Percentiles rank a stretch among this genome's conserved stretches.
phyloP scores from a whole-genome alignment of 1,140 invertebrate genomes.

The Daktulosphaira vitifoliae region DNA sequence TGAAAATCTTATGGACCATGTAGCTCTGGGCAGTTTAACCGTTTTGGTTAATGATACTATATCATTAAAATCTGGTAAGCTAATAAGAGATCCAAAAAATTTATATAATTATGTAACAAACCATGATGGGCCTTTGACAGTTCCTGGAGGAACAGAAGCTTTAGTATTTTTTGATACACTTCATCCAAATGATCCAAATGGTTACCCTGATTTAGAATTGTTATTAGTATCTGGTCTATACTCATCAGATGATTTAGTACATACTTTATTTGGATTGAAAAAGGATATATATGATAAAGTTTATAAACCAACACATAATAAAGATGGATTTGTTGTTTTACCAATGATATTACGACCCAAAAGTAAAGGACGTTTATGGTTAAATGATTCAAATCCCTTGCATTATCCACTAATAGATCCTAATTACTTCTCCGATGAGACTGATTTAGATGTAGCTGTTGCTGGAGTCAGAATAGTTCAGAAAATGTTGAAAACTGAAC shows the following conservation, averaged over 20 bases:
- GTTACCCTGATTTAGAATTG: constrained; percentile 66
- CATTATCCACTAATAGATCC: constrained; percentile 56
- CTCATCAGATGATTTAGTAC: constrained; percentile 47
- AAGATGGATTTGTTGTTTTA: constrained; percentile 41
- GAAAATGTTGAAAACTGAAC: constrained; percentile 39
- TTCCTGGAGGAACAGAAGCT: constrained; percentile 63
- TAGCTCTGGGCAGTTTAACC: constrained; percentile 46
- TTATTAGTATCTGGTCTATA: constrained; percentile 53
- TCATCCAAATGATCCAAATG: constrained; percentile 51
- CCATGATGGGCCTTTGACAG: constrained; percentile 55
- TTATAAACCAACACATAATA: constrained; percentile 45
- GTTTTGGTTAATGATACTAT: constrained; percentile 53
- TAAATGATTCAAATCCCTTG: constrained; percentile 52
- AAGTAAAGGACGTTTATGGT: constrained; percentile 51
- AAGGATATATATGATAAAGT: constrained; percentile 48
- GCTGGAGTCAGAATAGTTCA: constrained; percentile 41
- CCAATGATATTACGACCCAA: constrained; percentile 46
- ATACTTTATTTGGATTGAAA: constrained; percentile 50
- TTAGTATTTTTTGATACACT: constrained; percentile 64
- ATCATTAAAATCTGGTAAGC: constrained; percentile 14
- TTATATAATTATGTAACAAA: background rate
- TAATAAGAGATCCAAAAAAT: background rate
- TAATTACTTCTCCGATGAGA: constrained; percentile 51
- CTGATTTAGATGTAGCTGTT: constrained; percentile 43
- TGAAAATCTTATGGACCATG: constrained; percentile 2